Percentiles rank a stretch among this genome's conserved stretches.
phyloP scores from a whole-genome alignment of 2,888 invertebrate genomes.

The Salpingus planirostris region DNA sequence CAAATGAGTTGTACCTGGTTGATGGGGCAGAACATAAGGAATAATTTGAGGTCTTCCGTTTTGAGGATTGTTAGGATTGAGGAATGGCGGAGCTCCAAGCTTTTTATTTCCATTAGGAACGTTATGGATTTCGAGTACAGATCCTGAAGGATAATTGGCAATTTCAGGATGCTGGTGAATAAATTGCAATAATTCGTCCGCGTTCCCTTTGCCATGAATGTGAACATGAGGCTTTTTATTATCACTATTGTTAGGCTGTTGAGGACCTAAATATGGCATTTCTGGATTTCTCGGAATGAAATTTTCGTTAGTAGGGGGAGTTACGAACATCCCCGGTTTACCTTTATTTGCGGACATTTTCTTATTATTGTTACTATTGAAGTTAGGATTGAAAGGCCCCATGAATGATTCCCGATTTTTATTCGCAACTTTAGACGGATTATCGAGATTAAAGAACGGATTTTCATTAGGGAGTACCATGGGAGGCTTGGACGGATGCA shows the following conservation, averaged over 20 bases:
- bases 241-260: no score
- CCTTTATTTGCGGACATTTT: slow-evolving; percentile 14
- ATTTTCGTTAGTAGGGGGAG: slow-evolving; percentile 17
- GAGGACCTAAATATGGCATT: slow-evolving; percentile 9
- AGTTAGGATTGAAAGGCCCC: slow-evolving; percentile 43
- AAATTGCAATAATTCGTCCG: slow-evolving; percentile 37
- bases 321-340: slow-evolving; percentile 23
- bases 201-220: slow-evolving; percentile 31
- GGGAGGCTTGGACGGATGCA: neutral
- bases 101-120: slow-evolving; percentile 4
- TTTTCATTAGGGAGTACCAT: slow-evolving; percentile 25
- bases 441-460: slow-evolving; percentile 23
- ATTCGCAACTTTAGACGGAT: slow-evolving; percentile 13
- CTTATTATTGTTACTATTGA: no score
- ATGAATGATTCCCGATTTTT: slow-evolving; percentile 31
- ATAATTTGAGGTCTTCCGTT: slow-evolving; percentile 18
- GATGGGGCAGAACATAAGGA: slow-evolving; percentile 25
- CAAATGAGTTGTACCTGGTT: slow-evolving; percentile 13
- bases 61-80: neutral
- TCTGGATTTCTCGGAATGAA: slow-evolving; percentile 8
- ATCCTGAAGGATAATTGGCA: slow-evolving; percentile 38
- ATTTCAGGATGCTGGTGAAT: slow-evolving; percentile 40
- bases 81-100: no score
- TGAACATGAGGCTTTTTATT: slow-evolving; percentile 13
- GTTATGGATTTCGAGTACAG: slow-evolving; percentile 37